Base-by-base conservation (phyloP, 2,888 invertebrate species). In the Drosophila lacicola region DNA sequence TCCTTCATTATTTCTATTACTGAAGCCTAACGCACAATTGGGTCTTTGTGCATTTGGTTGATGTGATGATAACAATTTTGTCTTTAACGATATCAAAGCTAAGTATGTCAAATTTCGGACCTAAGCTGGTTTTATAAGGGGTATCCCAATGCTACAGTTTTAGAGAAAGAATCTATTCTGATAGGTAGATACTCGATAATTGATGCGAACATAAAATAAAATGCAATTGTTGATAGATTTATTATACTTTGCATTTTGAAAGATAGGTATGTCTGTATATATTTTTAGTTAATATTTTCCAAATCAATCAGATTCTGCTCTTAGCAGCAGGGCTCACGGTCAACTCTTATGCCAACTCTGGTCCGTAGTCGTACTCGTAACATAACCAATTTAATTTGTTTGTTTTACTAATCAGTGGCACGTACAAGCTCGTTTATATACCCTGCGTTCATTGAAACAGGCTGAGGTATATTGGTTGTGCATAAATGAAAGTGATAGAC, bases 401-500 rank as follows among this genome's bases (percentile, higher is more conserved):
- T 87, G 83, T 84, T 84, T 84, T 87, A 87, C 88, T 84, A 84
- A 84, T 84, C 88, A 84, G 88, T 78, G 71, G 78, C 83, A 84
- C 88, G 83, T 84, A 84, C 85, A 73, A 66, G 73, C 80, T 73
- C 70, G 84, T 72, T 82, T 68, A 29, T 33, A 41, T 53, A 41
- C 53, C 13, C 29, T 17, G 11, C 29, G 10, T 8, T 0, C 29
- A 3, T 13, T 29, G 29, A 25, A 25, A 8, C 2, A 4, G 8
- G 5, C 11, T 9, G 36, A 13, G 29, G 29, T 4, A 41, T 33
- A 33, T 53, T 29, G 0, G 29, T 4, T 2, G 1, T 4, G 0
- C 14, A 29, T 4, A 17, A 17, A n/a, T 39, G 3, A 14, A 0
- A 2, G 8, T 29, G 29, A 29, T 29, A 2, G 8, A 29, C 8